Conservation (phyloP, 2,888 invertebrate species). For the Drosophila villosipedis region DNA sequence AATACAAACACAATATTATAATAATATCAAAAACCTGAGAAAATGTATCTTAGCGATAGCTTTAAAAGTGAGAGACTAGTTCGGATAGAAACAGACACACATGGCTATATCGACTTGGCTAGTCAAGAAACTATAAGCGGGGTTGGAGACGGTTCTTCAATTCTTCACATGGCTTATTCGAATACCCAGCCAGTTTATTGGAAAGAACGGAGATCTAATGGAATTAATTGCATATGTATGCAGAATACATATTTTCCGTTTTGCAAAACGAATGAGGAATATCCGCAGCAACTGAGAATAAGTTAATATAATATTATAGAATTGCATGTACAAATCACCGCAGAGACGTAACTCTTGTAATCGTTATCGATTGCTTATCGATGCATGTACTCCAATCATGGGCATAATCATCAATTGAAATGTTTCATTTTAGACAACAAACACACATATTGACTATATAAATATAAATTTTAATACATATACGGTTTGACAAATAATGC, state of each 20-base stretch:
- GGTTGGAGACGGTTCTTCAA: neutral
- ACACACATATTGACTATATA: neutral
- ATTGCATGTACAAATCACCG: neutral
- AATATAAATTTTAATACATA: neutral
- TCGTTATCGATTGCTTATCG: conserved; percentile 25
- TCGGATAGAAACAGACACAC: neutral
- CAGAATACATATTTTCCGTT: neutral
- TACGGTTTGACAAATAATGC: neutral
- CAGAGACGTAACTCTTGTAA: neutral
- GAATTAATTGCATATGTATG: neutral
- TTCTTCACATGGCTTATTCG: neutral
- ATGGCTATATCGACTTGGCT: neutral
- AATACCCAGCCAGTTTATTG: neutral
- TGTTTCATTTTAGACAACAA: neutral
- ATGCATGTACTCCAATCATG: neutral
- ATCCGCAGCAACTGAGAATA: neutral
- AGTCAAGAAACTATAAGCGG: no score
- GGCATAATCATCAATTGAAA: conserved; percentile 2
- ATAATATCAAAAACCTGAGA: neutral
- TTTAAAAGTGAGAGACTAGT: neutral
- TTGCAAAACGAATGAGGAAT: neutral
- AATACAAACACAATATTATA: neutral
- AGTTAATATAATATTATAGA: neutral
- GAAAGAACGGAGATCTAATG: neutral
- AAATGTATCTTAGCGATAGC: neutral